A percentile compares a stretch with the other conserved stretches of the same genome.
These are phyloP conservation scores for Hydrolagus affinis DNA, from an alignment of 2,113 vertebrate genomes.

Conservation along the genomic window DNA sequence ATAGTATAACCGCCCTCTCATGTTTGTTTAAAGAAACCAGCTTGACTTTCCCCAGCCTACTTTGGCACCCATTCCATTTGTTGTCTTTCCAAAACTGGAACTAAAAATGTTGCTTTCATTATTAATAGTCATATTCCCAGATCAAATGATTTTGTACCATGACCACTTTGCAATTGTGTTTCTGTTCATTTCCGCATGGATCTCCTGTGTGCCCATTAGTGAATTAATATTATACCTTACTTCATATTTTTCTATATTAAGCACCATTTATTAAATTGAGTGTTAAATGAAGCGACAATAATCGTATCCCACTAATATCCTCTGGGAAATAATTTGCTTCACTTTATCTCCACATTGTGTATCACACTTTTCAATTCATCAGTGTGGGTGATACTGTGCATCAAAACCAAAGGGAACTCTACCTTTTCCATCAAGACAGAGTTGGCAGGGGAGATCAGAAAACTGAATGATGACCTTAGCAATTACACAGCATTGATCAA, in stretches of 20 bases:
- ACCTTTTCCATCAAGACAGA: background rate
- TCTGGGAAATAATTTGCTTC: background rate
- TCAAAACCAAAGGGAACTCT: background rate
- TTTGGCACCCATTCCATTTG: background rate
- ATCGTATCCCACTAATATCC: background rate
- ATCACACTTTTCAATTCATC: background rate
- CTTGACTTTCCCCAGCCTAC: background rate
- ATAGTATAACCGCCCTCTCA: too few species aligned
- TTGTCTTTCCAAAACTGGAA: background rate
- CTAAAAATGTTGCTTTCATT: background rate
- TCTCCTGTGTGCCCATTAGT: background rate
- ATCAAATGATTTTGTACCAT: background rate
- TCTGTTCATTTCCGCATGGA: background rate
- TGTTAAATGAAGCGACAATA: background rate
- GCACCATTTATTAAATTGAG: background rate
- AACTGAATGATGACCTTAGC: background rate
- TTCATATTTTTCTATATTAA: background rate
- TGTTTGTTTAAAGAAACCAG: too few species aligned
- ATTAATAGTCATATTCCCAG: too few species aligned
- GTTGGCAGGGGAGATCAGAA: background rate
- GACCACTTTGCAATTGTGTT: too few species aligned
- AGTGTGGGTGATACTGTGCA: background rate
- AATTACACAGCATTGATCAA: too few species aligned
- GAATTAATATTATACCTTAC: background rate
- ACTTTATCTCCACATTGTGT: background rate